Percentiles rank a stretch among this genome's conserved stretches.
Conservation (phyloP, 2,888 invertebrate genomes). For the Polydrusus tereticollis region DNA sequence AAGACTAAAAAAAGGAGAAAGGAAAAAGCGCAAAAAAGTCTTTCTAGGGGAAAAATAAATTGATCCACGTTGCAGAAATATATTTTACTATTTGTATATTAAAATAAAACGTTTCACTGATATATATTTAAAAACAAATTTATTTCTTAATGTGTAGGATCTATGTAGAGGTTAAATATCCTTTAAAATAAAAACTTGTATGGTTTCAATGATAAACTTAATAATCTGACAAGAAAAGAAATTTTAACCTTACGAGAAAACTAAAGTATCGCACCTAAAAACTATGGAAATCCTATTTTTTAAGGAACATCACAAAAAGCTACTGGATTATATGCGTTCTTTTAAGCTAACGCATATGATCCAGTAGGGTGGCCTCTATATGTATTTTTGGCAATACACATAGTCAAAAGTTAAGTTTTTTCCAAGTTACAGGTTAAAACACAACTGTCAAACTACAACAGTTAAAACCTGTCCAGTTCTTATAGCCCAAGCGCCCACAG, state of each 20-base stretch:
- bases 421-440: too few relatives aligned
- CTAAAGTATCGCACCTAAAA: not conserved
- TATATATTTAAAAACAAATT: constrained; percentile 3
- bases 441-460: too few relatives aligned
- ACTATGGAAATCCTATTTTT: not conserved
- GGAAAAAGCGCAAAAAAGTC: too few relatives aligned
- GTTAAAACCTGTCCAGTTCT: too few relatives aligned
- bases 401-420: too few relatives aligned
- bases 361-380: too few relatives aligned
- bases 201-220: not conserved
- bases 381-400: too few relatives aligned
- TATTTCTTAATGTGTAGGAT: constrained; percentile 7
- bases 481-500: too few relatives aligned
- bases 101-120: constrained; percentile 11
- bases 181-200: not conserved
- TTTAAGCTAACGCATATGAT: too few relatives aligned
- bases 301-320: constrained; percentile 24
- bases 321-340: not conserved
- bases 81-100: constrained; percentile 16
- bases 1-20: too few relatives aligned
- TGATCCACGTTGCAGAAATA: not conserved
- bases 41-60: too few relatives aligned
- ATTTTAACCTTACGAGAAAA: not conserved
- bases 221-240: not conserved
- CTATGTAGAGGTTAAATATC: constrained; percentile 9